Conservation (phyloP, 2,797 vertebrate genomes). For the Platalea minor region DNA sequence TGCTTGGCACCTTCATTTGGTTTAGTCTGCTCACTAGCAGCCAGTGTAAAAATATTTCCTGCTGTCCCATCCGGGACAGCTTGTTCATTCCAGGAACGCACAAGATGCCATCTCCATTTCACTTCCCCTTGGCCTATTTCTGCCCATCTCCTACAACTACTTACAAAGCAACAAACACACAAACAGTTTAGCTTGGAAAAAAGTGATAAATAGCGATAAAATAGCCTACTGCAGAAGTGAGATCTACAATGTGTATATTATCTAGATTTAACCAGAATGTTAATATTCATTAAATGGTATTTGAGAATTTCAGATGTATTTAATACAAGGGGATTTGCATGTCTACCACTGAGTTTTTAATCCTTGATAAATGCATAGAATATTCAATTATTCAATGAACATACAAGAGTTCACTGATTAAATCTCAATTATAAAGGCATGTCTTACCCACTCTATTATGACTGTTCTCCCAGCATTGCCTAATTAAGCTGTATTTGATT, state of each 20-base stretch:
- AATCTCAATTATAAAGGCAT: constrained; percentile 68
- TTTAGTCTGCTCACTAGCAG: neutral
- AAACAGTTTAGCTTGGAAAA: neutral
- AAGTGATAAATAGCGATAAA: neutral
- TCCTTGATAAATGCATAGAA: constrained; percentile 64
- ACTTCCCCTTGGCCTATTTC: neutral
- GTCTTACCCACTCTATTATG: constrained; percentile 41
- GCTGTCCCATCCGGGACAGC: neutral
- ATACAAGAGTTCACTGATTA: constrained; percentile 58
- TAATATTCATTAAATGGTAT: constrained; percentile 41
- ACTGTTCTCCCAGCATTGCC: constrained; percentile 48
- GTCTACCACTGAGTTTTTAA: constrained; percentile 62
- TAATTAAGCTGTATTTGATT: constrained; percentile 71
- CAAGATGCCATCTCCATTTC: neutral
- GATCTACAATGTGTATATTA: neutral
- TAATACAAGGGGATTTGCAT: constrained; percentile 46
- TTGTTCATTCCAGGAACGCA: neutral
- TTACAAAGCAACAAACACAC: neutral
- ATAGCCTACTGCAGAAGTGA: neutral
- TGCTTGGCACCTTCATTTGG: neutral
- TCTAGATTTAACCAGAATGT: constrained; percentile 42
- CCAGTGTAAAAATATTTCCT: neutral
- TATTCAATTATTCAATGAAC: constrained; percentile 69
- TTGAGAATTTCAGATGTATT: constrained; percentile 44
- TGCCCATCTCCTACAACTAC: neutral